Percentiles rank a stretch among this genome's conserved stretches.
Conservation (phyloP, 2,797 vertebrate genomes). For the Dromococcyx pavoninus region DNA sequence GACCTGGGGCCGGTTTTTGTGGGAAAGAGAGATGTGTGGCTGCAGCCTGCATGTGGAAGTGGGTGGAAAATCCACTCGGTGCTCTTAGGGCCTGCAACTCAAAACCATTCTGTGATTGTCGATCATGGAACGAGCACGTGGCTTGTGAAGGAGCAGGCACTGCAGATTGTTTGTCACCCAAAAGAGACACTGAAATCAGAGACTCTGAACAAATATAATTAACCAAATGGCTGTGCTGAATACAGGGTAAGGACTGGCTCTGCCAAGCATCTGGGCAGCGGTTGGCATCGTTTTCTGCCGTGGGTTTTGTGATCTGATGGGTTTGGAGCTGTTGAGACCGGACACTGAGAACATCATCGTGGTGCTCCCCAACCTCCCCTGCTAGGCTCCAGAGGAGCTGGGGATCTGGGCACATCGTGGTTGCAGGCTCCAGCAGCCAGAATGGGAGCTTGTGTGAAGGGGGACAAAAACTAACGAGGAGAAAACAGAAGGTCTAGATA, state of each 20-base stretch:
- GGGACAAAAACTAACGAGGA: not conserved
- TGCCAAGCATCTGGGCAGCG: too few species aligned
- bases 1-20: not conserved
- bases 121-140: rapidly evolving
- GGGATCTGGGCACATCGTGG: not conserved
- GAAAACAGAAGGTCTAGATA: not conserved
- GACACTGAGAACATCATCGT: not conserved
- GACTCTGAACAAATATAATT: not conserved
- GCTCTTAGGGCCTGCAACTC: too few species aligned
- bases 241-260: not conserved
- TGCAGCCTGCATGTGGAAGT: not conserved
- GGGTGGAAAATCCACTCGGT: not conserved
- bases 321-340: not conserved
- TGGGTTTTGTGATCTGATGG: not conserved
- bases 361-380: not conserved
- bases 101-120: too few species aligned
- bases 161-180: not conserved
- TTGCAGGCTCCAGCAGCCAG: too few species aligned
- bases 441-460: not conserved
- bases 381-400: not conserved
- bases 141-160: not conserved
- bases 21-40: not conserved
- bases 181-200: not conserved
- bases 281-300: not conserved
- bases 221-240: not conserved